phyloP scores from a whole-genome alignment of 2,888 invertebrate genomes.

The Hirtodrosophila trivittata region DNA sequence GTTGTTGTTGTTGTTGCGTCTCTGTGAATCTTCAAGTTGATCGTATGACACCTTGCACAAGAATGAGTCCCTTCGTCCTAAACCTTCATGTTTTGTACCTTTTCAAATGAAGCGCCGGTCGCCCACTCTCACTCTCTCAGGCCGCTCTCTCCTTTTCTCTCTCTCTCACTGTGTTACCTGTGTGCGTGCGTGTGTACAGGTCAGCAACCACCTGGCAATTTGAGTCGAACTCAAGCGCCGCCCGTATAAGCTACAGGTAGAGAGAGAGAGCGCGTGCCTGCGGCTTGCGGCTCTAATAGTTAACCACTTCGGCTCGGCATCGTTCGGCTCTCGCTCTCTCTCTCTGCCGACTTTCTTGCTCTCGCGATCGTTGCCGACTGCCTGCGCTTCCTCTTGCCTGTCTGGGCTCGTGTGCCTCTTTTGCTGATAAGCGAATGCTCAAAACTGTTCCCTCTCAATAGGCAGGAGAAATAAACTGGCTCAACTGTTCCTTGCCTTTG shows the following conservation, averaged over 20 bases:
- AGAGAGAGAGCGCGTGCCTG: neutral
- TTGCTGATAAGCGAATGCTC: constrained; percentile 7
- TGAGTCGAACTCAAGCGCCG: constrained; percentile 21
- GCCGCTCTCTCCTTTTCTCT: constrained; percentile 9
- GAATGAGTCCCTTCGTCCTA: constrained; percentile 85
- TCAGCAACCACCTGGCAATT: constrained; percentile 39
- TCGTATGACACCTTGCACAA: constrained; percentile 85
- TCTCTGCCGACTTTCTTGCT: constrained; percentile 1
- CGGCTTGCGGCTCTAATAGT: too few species aligned
- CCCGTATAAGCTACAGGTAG: constrained; percentile 33
- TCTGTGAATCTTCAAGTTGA: constrained; percentile 73
- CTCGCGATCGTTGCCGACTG: constrained; percentile 9
- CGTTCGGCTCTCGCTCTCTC: neutral
- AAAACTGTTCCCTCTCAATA: constrained; percentile 26
- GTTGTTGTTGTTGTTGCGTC: constrained; percentile 22
- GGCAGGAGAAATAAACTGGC: neutral
- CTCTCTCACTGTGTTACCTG: constrained; percentile 23
- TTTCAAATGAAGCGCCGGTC: constrained; percentile 37
- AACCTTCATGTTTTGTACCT: constrained; percentile 84
- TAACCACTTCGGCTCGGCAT: too few species aligned
- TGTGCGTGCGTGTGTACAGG: constrained; percentile 19
- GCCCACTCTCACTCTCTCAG: too few species aligned
- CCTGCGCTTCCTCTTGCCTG: constrained; percentile 11
- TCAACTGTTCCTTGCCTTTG: neutral
- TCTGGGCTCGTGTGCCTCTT: neutral